A percentile compares a stretch with the other conserved stretches of the same genome.
Evolutionary conservation across 2,797 vertebrate genomes (phyloP).

Genomic region (Loriculus beryllinus): DNA sequence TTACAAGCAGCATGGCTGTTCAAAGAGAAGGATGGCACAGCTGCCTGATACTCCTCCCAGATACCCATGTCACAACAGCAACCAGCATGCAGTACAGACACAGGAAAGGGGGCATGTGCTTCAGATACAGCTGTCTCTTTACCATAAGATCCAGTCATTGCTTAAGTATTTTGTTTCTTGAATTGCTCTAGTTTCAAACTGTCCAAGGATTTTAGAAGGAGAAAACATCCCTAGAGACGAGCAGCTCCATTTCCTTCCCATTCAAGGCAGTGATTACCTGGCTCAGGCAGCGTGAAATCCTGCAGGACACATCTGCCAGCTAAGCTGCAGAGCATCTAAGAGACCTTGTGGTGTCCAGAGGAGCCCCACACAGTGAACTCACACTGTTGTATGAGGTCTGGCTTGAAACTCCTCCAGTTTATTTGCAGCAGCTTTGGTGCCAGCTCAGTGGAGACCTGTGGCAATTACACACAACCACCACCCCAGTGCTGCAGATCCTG

Average conservation of each 20-base stretch:
- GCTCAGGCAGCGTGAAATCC: not conserved
- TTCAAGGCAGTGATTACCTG: not conserved
- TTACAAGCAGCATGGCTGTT: not conserved
- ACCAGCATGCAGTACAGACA: rapidly evolving
- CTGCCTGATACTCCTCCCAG: not conserved
- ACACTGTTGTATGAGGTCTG: rapidly evolving
- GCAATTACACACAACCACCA: not conserved
- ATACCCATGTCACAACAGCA: not conserved
- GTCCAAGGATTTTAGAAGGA: not conserved
- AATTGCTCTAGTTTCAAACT: not conserved
- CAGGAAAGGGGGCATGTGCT: not conserved
- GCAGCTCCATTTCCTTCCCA: not conserved
- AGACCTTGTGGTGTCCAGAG: not conserved
- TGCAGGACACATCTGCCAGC: not conserved
- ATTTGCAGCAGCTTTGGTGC: not conserved
- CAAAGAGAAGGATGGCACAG: not conserved
- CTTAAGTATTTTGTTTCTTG: not conserved
- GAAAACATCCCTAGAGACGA: not conserved
- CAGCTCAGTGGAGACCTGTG: not conserved
- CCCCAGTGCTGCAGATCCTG: not conserved
- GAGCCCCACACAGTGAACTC: not conserved
- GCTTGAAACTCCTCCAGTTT: not conserved
- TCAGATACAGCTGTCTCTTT: not conserved
- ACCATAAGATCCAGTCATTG: not conserved
- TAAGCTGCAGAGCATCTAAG: not conserved